Evolutionary conservation across 2,113 vertebrate species (phyloP), one percentile per base, ranked within the genome.

Genomic region (Leiothrix lutea): DNA sequence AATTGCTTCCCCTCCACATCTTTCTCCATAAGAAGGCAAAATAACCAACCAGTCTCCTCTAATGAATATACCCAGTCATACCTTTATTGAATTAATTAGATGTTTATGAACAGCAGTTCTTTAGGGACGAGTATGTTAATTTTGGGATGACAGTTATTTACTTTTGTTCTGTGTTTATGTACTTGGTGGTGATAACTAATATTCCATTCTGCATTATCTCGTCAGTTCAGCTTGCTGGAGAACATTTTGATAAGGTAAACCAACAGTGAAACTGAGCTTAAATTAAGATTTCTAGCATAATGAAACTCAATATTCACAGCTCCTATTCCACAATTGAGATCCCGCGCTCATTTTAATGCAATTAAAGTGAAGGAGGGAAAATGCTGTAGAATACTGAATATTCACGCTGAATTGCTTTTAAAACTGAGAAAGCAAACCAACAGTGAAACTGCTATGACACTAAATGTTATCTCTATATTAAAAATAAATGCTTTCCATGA

Each of bases 241-340:
- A 95, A 61, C 60, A 74, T 95, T 92, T 90, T 88, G 81, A 94
- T 93, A 95, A 95, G 77, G 80, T 65, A 91, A 95, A 91, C 25
- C 25, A 90, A 93, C 74, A 97, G 94, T 90, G 67, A 89, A 93
- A 72, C 75, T 58, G 36, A 97, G 82, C 56, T 94, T 89, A 96
- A 95, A 96, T 94, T 91, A 96, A 94, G 89, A 97, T 88, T 96
- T 95, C 71, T 72, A 74, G 78, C 64, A 48, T 71, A 94, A 95
- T 83, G 77, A 54, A 92, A 73, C 44, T 86, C 60, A 83, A 12
- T 80, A 78, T 86, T 86, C 67, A 88, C n/a, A 93, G 64, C 31
- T 89, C 20, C 18, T 85, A 18, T 94, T 82, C 62, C 60, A 87
- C 50, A 71, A 56, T 9, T 94, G 81, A 94, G 74, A 79, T 77